A percentile compares a stretch with the other conserved stretches of the same genome.
Evolutionary conservation across 2,797 vertebrate species (phyloP).

Genomic region (Danio tinwini): DNA sequence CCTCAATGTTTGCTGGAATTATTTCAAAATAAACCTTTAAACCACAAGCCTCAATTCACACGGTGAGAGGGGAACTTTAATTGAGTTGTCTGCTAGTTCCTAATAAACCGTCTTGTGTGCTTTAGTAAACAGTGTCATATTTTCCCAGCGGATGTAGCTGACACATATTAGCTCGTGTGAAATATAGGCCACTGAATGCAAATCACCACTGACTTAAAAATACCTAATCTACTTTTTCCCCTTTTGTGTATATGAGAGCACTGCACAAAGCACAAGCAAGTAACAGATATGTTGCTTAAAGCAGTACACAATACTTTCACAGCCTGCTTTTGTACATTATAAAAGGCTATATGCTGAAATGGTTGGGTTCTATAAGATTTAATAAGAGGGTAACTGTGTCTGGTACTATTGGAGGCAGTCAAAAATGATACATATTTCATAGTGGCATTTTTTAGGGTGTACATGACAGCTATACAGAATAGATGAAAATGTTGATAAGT

Average conservation of each 20-base stretch:
- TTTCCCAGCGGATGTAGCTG: constrained; percentile 50
- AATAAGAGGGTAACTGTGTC: too few relatives aligned
- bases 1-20: neutral
- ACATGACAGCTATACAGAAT: too few relatives aligned
- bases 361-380: too few relatives aligned
- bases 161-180: constrained; percentile 53
- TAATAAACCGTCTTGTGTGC: constrained; percentile 50
- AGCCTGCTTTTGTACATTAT: neutral
- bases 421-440: too few relatives aligned
- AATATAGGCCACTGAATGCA: constrained; percentile 43
- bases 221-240: constrained; percentile 9
- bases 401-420: too few relatives aligned
- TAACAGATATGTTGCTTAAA: neutral
- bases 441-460: too few relatives aligned
- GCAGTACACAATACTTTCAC: neutral
- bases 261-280: neutral
- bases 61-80: constrained; percentile 49
- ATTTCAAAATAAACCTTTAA: constrained; percentile 21
- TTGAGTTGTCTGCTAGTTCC: constrained; percentile 59
- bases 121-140: constrained; percentile 49
- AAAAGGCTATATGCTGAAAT: neutral
- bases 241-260: neutral
- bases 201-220: constrained; percentile 22
- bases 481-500: too few relatives aligned
- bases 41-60: constrained; percentile 32